Percentiles rank a stretch among this genome's conserved stretches.
phyloP scores from a whole-genome alignment of 1,140 invertebrate species.

The Ostrea denselamellosa region DNA sequence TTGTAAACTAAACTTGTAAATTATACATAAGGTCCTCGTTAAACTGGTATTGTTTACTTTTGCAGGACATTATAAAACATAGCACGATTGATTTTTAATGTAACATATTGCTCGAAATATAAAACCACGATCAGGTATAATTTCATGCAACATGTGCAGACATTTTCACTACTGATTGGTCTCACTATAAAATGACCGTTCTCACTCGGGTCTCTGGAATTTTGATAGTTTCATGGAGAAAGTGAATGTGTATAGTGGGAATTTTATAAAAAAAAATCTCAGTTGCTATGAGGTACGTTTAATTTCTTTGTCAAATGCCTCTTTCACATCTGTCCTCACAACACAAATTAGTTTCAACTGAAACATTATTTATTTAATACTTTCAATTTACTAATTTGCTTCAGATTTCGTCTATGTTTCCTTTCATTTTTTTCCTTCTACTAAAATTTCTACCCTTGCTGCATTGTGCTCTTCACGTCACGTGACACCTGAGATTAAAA shows the following conservation, averaged over 20 bases:
- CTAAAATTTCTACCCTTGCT: background rate
- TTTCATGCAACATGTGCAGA: slow-evolving; percentile 24
- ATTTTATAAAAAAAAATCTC: background rate
- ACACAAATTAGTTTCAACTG: background rate
- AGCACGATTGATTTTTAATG: background rate
- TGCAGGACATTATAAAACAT: slow-evolving; percentile 21
- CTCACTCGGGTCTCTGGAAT: background rate
- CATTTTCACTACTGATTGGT: background rate
- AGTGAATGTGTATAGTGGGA: background rate
- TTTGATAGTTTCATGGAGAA: background rate
- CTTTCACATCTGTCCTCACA: background rate
- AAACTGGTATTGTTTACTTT: slow-evolving; percentile 36
- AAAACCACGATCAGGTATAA: background rate
- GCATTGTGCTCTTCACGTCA: background rate
- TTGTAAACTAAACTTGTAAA: slow-evolving; percentile 25
- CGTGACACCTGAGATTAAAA: background rate
- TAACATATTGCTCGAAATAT: background rate
- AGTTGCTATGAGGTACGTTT: background rate
- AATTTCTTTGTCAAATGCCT: background rate
- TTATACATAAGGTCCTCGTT: slow-evolving; percentile 2
- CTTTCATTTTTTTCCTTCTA: background rate
- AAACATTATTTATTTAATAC: background rate
- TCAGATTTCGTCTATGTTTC: background rate
- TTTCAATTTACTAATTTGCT: background rate
- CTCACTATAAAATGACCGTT: background rate